Base-by-base conservation (phyloP, 2,888 invertebrate genomes). In the Drosophila ustulata region DNA sequence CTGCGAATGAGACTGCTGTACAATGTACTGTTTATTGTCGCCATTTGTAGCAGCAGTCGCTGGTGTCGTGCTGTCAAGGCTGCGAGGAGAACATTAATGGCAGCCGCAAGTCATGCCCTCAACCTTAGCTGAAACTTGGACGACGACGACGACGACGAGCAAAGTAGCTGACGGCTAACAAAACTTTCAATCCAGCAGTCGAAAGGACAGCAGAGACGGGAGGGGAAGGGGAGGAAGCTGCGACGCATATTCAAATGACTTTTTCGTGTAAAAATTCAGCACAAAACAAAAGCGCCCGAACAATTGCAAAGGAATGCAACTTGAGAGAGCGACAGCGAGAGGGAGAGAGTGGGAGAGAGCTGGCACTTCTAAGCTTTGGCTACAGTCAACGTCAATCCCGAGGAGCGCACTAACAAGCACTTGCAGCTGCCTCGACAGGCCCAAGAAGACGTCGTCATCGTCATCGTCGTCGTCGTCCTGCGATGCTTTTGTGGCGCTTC, bases 181-280 rank as follows among this genome's bases (percentile, higher is more conserved):
- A 87, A 82, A 87, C 87, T 87, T 82, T 84, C 84, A 81, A 81
- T 85, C 76, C 82, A 49, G 18, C 58, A 64, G 56, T 62, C 41
- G 57, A 50, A 47, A 51, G 41, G 57, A 65, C 67, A 68, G 52
- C 18, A 45, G 49, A 46, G 28, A 43, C 11, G n/a, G n/a, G n/a
- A n/a, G n/a, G n/a, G n/a, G 9, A 8, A 41, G 43, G 23, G 55
- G 9, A 32, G 25, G 37, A 41, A 30, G 34, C 30, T 41, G 58
- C 73, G 75, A 72, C 82, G 84, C 88, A 83, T 87, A 89, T 85
- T 84, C 84, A 89, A 85, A 85, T 89, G 89, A 85, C 89, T 89
- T 84, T 85, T 85, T 85, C 89, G 85, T 85, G 89, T 85, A 89
- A 77, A 85, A 85, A 84, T 89, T 73, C 66, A 77, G 73, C 73